These are phyloP conservation scores for Polymixis flavicincta DNA, from an alignment of 2,888 invertebrate species.

Conservation along the genomic window DNA sequence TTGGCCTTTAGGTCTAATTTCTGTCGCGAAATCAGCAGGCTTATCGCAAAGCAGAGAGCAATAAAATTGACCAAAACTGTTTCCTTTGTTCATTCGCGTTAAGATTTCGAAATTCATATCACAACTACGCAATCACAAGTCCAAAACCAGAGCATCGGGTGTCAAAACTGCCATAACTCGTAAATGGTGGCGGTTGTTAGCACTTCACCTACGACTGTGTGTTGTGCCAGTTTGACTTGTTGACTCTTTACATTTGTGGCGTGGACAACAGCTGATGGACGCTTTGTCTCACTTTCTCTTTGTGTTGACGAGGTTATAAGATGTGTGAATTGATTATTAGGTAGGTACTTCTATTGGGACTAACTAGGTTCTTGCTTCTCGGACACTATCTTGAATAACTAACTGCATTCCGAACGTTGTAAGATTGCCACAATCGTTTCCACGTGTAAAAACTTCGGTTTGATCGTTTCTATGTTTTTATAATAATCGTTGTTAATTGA, in stretches of 20 bases:
- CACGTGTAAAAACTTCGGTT: neutral
- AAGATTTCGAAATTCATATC: conserved; percentile 35
- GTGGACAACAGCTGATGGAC: conserved; percentile 33
- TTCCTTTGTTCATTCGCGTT: conserved; percentile 4
- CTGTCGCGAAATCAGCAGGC: too few species aligned
- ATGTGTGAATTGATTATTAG: conserved; percentile 20
- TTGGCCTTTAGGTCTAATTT: too few species aligned
- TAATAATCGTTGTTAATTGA: neutral
- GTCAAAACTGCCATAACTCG: conserved; percentile 48
- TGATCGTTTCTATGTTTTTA: neutral
- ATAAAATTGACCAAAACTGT: neutral
- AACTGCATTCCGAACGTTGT: neutral
- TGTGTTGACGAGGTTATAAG: neutral
- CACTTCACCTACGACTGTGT: conserved; percentile 53
- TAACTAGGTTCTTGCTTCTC: neutral
- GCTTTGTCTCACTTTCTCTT: conserved; percentile 51
- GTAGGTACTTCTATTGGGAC: neutral
- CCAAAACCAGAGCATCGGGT: conserved; percentile 52
- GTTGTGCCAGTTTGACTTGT: conserved; percentile 44
- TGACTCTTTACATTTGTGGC: conserved; percentile 37
- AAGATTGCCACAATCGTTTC: neutral
- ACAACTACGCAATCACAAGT: conserved; percentile 28
- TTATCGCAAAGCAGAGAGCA: neutral
- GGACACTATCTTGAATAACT: neutral
- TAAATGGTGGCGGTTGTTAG: conserved; percentile 55